Evolutionary conservation across 2,113 vertebrate genomes (phyloP).

Genomic region (Amphiprion percula): DNA sequence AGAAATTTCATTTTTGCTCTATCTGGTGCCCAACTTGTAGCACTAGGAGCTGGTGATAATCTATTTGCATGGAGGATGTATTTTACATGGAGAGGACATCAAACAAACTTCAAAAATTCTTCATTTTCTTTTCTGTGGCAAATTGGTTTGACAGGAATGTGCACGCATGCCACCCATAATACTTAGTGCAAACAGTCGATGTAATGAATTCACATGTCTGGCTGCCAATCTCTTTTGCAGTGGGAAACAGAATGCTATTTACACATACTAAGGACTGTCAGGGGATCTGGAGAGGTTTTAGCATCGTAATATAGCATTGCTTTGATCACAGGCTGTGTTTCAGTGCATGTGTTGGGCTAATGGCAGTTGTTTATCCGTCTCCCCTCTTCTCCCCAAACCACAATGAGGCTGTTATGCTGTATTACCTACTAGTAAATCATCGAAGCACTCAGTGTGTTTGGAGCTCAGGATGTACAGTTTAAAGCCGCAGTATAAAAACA

Average conservation of each 20-base stretch:
- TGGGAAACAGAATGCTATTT: neutral
- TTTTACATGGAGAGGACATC: neutral
- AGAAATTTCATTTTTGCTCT: neutral
- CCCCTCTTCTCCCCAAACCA: constrained; percentile 9
- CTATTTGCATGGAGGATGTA: neutral
- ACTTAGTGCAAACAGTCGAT: neutral
- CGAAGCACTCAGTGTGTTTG: neutral
- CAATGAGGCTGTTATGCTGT: constrained; percentile 11
- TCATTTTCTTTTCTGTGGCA: neutral
- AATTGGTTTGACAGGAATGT: constrained; percentile 30
- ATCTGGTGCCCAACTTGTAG: neutral
- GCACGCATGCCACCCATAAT: neutral
- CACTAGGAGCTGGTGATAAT: neutral
- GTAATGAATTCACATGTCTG: neutral
- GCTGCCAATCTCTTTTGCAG: neutral
- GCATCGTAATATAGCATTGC: neutral
- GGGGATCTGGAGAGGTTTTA: neutral
- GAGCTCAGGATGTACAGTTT: constrained; percentile 10
- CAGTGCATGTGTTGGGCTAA: neutral
- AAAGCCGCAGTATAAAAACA: constrained; percentile 18
- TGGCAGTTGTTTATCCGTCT: constrained; percentile 17
- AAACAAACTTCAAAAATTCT: constrained; percentile 16
- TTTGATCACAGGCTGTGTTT: constrained; percentile 22
- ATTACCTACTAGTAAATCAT: constrained; percentile 28
- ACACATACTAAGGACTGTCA: neutral